Base-by-base conservation (phyloP, 2,113 vertebrate genomes). In the Psettodes erumei region DNA sequence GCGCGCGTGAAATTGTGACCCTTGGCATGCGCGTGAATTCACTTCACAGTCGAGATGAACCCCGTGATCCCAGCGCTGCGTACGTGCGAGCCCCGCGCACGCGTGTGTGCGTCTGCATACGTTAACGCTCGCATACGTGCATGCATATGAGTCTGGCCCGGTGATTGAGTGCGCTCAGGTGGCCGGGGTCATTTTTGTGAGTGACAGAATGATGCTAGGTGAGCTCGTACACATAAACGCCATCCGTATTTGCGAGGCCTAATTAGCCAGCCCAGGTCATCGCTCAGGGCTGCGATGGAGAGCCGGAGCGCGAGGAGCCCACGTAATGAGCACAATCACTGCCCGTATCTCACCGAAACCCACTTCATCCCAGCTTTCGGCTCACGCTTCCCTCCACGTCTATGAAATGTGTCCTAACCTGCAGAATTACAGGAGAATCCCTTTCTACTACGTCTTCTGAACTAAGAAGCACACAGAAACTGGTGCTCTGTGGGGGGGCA, bases 201-300 rank as follows among this genome's bases (percentile, higher is more conserved):
- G 81, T 82, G 91, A 88, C 91, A 89, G 90, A 92, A 91, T 91
- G 86, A 89, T 91, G 90, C 84, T 85, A 85, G 47, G 63, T 32
- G 40, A 79, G 67, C 70, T 80, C 71, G 73, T 76, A 74, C 79
- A 71, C 59, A 84, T 71, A 84, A 74, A 84, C 27, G 75, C 65
- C 79, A 68, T 79, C 74, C 84, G 83, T 87, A 88, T 89, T 85
- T 59, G 65, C 13, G 12, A 75, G 73, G 71, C 72, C 83, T 89
- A 88, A 89, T 92, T 89, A 91, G 78, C 74, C 51, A 23, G 62
- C 76, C 47, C 50, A 59, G 88, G 85, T 85, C 83, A 78, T 61
- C 9, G 37, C 83, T 66, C 67, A 61, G 58, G 65, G 54, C 65
- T 58, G 12, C 79, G 83, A 87, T 71, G n/a, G 75, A 87, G 81